A percentile compares a stretch with the other conserved stretches of the same genome.
These are phyloP conservation scores for Octomys mimax DNA, from an alignment of 2,797 vertebrate species.

Conservation along the genomic window DNA sequence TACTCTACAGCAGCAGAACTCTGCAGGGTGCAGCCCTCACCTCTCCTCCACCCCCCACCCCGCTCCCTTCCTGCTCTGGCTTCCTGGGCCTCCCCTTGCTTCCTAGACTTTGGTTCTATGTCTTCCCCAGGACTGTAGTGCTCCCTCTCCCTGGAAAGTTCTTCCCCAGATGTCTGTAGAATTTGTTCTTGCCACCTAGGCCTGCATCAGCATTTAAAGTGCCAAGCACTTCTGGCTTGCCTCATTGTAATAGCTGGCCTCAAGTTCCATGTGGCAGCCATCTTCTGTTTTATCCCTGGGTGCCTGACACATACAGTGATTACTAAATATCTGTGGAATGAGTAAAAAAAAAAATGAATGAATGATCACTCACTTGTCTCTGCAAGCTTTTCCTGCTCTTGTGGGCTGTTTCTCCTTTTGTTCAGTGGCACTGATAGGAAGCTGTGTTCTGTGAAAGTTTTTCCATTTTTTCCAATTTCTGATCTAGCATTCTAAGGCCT, in stretches of 20 bases:
- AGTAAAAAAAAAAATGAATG: neutral
- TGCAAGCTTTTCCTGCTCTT: neutral
- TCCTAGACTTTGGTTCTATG: neutral
- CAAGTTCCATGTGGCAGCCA: neutral
- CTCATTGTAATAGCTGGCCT: neutral
- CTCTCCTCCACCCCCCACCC: accelerated
- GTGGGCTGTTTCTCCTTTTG: neutral
- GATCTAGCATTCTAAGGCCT: neutral
- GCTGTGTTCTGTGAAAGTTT: neutral
- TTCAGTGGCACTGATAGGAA: neutral
- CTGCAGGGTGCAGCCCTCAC: neutral
- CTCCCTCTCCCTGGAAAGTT: neutral
- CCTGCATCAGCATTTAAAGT: neutral
- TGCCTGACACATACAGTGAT: neutral
- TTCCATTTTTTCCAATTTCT: neutral
- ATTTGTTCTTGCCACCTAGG: neutral
- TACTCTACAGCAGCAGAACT: too few species aligned
- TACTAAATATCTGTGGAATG: neutral
- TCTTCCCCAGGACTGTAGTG: neutral
- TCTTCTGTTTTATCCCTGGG: neutral
- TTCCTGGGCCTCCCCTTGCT: neutral
- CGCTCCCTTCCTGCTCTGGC: neutral
- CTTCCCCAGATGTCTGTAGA: neutral
- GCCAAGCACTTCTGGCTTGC: too few species aligned
- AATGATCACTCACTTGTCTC: neutral